Percentiles rank a stretch among this genome's conserved stretches.
Evolutionary conservation across 2,113 vertebrate genomes (phyloP).

Genomic region (Carassius auratus): DNA sequence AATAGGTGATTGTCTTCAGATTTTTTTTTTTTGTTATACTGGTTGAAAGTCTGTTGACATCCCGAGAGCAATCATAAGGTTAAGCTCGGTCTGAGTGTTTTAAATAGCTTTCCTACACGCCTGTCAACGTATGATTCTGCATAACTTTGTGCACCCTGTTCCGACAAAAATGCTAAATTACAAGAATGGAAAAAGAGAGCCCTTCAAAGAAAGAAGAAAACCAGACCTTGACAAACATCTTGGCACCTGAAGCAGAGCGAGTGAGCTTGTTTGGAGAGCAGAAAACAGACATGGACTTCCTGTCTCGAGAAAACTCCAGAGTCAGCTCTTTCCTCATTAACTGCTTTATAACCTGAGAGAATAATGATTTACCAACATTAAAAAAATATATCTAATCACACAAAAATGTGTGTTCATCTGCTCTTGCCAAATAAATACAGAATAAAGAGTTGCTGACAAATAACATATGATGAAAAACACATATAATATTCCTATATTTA

Average conservation of each 20-base stretch:
- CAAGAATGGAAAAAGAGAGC: neutral
- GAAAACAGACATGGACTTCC: constrained; percentile 82
- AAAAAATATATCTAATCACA: no score
- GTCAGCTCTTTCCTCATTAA: constrained; percentile 80
- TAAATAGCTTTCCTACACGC: no score
- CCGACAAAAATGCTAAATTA: neutral
- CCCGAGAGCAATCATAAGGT: no score
- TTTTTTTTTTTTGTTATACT: no score
- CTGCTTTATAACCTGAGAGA: constrained; percentile 77
- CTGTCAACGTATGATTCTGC: no score
- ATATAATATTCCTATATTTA: no score
- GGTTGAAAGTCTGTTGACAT: no score
- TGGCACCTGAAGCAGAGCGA: constrained; percentile 70
- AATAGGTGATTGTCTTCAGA: no score
- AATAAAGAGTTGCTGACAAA: neutral
- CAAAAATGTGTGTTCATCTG: neutral
- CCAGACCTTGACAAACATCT: constrained; percentile 79
- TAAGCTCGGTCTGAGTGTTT: no score
- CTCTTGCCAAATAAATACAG: neutral
- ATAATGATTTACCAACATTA: no score
- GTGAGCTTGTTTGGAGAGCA: constrained; percentile 75
- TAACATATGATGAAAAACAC: no score
- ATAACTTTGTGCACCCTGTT: no score
- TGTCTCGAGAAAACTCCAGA: constrained; percentile 79
- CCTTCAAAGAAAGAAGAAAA: neutral